A percentile compares a stretch with the other conserved stretches of the same genome.
Conservation (phyloP, 2,113 vertebrate species). For the Percopsis transmontana region DNA sequence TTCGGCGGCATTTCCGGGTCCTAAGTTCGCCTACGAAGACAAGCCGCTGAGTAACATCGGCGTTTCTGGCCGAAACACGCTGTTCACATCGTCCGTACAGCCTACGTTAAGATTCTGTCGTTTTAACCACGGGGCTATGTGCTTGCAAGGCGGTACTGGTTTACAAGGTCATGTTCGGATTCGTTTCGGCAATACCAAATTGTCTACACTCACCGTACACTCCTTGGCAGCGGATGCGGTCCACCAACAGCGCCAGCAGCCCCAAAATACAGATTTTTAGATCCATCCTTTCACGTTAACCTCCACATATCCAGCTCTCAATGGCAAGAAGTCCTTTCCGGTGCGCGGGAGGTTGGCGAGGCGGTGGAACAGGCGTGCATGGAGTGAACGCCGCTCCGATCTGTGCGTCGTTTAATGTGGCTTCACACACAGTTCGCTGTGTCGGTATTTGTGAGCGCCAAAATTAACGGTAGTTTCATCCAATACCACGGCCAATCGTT, state of each 20-base stretch:
- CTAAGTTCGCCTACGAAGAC: too few species aligned
- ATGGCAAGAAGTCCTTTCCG: constrained; percentile 70
- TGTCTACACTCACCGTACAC: constrained; percentile 88
- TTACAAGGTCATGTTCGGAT: constrained; percentile 76
- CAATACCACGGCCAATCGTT: background rate
- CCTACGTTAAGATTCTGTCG: constrained; percentile 9
- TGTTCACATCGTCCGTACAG: too few species aligned
- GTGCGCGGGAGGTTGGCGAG: constrained; percentile 40
- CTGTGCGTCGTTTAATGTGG: constrained; percentile 45
- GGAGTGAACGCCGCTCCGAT: constrained; percentile 44
- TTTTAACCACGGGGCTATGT: background rate
- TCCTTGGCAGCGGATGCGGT: constrained; percentile 87
- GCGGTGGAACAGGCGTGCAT: constrained; percentile 48
- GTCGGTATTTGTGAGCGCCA: constrained; percentile 40
- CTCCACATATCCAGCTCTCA: constrained; percentile 87
- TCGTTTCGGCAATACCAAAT: constrained; percentile 16
- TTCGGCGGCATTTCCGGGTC: too few species aligned
- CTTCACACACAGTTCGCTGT: constrained; percentile 9
- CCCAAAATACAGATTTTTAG: constrained; percentile 85
- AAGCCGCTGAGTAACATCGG: too few species aligned
- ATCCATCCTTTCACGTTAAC: constrained; percentile 91
- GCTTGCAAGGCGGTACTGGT: constrained; percentile 14
- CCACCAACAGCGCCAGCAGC: constrained; percentile 85
- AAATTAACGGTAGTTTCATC: constrained; percentile 3
- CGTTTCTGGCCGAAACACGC: too few species aligned